phyloP scores from a whole-genome alignment of 2,888 invertebrate species.

The Fabriciana adippe region DNA sequence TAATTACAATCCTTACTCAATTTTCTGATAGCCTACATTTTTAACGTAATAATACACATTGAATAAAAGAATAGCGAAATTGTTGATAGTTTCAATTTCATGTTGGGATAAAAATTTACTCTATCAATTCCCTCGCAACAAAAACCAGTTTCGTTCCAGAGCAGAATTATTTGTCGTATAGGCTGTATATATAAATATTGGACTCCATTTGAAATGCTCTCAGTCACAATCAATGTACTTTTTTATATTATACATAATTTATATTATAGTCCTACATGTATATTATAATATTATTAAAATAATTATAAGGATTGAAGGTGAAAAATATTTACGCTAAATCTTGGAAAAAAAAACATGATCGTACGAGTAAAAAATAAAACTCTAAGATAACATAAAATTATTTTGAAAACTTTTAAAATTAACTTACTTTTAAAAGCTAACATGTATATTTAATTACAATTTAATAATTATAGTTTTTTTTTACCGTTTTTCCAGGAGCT shows the following conservation, averaged over 20 bases:
- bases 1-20: too few species aligned
- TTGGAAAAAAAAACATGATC: too few species aligned
- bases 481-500: constrained; percentile 90
- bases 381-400: too few species aligned
- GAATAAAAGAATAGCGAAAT: background rate
- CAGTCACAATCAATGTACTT: background rate
- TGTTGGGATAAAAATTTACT: background rate
- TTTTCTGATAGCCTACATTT: too few species aligned
- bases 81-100: constrained; percentile 3
- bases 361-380: too few species aligned
- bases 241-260: too few species aligned
- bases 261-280: too few species aligned
- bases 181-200: constrained; percentile 7
- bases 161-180: background rate
- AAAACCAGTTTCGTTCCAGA: constrained; percentile 7
- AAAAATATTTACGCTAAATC: too few species aligned
- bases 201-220: background rate
- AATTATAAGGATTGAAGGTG: too few species aligned
- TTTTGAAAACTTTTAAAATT: too few species aligned
- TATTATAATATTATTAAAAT: too few species aligned
- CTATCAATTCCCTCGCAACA: background rate
- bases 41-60: background rate
- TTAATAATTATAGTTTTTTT: constrained; percentile 37
- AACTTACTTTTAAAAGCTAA: too few species aligned
- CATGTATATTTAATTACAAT: background rate